Evolutionary conservation across 1,140 invertebrate genomes (phyloP).

Genomic region (Ostrea edulis): DNA sequence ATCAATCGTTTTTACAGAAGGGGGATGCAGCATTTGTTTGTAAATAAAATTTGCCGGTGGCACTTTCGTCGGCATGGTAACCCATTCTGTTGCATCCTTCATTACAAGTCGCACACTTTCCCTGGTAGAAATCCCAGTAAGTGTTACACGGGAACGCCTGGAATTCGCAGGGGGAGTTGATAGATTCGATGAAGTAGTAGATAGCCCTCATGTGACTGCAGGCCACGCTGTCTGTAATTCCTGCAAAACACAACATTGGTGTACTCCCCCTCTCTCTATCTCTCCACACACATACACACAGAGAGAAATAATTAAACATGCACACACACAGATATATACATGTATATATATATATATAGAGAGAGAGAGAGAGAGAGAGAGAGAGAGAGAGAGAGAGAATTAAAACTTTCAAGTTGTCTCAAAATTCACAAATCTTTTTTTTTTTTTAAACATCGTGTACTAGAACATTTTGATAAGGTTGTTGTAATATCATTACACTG

Average conservation of each 20-base stretch:
- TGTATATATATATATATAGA: no score
- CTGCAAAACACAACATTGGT: slow-evolving; percentile 50
- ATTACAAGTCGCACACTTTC: slow-evolving; percentile 87
- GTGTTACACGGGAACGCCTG: slow-evolving; percentile 83
- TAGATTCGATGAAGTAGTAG: slow-evolving; percentile 92
- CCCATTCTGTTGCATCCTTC: slow-evolving; percentile 89
- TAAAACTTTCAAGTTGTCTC: no score
- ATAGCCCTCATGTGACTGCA: slow-evolving; percentile 94
- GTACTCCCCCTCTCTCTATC: no score
- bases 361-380: no score
- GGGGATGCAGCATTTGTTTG: slow-evolving; percentile 47
- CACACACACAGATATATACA: no score
- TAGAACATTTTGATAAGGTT: no score
- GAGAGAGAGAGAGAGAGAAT: no score
- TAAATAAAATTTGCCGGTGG: slow-evolving; percentile 63
- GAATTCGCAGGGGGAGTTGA: slow-evolving; percentile 87
- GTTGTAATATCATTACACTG: no score
- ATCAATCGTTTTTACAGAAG: slow-evolving; percentile 51
- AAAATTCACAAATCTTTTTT: no score
- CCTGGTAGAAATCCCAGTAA: slow-evolving; percentile 85
- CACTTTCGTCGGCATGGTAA: slow-evolving; percentile 85
- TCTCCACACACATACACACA: no score
- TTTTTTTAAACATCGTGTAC: no score
- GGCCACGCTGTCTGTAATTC: slow-evolving; percentile 81
- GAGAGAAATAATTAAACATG: no score